Evolutionary conservation across 2,113 vertebrate genomes (phyloP).

Genomic region (Columba livia): DNA sequence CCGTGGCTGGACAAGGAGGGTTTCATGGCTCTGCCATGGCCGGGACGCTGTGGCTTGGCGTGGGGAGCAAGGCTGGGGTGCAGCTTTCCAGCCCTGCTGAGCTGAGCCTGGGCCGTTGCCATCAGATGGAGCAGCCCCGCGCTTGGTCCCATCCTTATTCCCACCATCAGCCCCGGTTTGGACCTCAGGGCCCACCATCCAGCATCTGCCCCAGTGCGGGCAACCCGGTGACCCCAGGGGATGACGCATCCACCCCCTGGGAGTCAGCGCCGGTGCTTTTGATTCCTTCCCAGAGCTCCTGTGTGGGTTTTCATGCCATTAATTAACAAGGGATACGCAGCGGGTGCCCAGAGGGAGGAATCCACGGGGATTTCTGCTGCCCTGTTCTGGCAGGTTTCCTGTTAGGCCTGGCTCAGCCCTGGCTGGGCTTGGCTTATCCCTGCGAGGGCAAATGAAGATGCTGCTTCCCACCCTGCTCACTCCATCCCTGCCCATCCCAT

Average conservation of each 20-base stretch:
- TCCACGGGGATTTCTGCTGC: neutral
- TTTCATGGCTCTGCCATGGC: neutral
- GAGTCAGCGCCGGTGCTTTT: neutral
- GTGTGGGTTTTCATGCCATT: neutral
- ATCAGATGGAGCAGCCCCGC: fast-evolving
- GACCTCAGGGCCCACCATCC: neutral
- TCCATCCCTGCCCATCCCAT: fast-evolving
- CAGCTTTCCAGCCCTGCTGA: neutral
- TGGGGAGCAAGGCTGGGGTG: fast-evolving
- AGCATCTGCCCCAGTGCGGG: fast-evolving
- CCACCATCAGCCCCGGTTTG: fast-evolving
- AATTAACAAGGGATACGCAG: neutral
- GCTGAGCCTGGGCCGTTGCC: neutral
- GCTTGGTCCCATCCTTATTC: fast-evolving
- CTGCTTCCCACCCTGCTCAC: neutral
- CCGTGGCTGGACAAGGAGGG: too few relatives aligned
- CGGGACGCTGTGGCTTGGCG: fast-evolving
- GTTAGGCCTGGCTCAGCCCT: neutral
- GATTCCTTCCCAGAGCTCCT: neutral
- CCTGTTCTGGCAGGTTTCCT: neutral
- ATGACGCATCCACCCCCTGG: neutral
- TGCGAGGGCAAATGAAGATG: fast-evolving
- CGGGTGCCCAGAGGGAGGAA: neutral
- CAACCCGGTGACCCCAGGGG: fast-evolving
- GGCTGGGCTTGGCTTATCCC: neutral